Percentiles rank a stretch among this genome's conserved stretches.
These are phyloP conservation scores for Triplophysa dalaica DNA, from an alignment of 2,113 vertebrate species.

Conservation along the genomic window DNA sequence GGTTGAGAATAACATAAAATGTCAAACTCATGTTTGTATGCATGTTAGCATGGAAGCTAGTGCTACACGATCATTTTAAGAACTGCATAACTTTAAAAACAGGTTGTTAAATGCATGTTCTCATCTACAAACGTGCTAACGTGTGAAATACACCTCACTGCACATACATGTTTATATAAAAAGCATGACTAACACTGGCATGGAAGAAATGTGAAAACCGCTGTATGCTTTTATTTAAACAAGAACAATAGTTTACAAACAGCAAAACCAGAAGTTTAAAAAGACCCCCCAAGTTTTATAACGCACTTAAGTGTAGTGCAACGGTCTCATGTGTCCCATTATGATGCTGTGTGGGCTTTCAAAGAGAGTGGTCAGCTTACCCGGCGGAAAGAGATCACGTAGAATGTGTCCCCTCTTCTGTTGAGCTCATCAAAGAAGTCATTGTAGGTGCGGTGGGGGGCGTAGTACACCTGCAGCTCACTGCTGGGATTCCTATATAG, in stretches of 20 bases:
- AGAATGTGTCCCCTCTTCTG: slow-evolving; percentile 90
- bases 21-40: not conserved
- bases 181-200: not conserved
- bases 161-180: not conserved
- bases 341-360: slow-evolving; percentile 19
- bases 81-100: not conserved
- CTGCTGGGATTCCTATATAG: slow-evolving; percentile 77
- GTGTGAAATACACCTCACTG: not conserved
- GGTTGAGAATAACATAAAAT: not conserved
- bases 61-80: not conserved
- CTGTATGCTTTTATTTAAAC: not conserved
- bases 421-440: slow-evolving; percentile 89
- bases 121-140: not conserved
- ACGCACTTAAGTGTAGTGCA: not conserved
- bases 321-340: slow-evolving; percentile 25
- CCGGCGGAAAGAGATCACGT: slow-evolving; percentile 93
- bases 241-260: not conserved
- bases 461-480: slow-evolving; percentile 92
- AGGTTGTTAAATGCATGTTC: not conserved
- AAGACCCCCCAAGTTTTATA: slow-evolving; percentile 13
- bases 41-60: not conserved
- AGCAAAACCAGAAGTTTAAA: not conserved
- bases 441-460: slow-evolving; percentile 83
- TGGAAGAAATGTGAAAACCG: not conserved
- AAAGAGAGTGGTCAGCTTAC: slow-evolving; percentile 71